Evolutionary conservation across 2,797 vertebrate species (phyloP).

Genomic region (Cynopterus sphinx): DNA sequence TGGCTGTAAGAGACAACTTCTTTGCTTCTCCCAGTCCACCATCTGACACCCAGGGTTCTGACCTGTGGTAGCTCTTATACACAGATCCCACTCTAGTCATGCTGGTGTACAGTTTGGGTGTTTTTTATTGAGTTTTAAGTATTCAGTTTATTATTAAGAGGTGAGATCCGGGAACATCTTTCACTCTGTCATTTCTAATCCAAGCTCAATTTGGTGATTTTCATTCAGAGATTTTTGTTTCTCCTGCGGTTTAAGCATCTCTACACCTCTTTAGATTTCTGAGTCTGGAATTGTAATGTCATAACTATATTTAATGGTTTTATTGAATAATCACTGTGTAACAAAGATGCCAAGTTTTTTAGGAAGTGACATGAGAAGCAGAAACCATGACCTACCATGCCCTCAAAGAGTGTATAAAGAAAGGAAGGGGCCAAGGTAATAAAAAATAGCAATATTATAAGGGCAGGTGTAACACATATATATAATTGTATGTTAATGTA

Average conservation of each 20-base stretch:
- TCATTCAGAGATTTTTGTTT: conserved; percentile 15
- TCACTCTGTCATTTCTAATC: too few species aligned
- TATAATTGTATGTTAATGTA: not conserved
- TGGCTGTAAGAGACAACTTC: too few species aligned
- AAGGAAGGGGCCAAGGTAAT: not conserved
- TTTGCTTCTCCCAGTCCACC: too few species aligned
- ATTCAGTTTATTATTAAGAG: too few species aligned
- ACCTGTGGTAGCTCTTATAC: too few species aligned
- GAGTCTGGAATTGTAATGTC: not conserved
- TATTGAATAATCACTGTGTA: not conserved
- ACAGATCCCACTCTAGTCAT: too few species aligned
- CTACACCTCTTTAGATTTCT: not conserved
- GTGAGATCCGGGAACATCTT: too few species aligned
- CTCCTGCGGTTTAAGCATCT: not conserved
- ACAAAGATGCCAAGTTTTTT: not conserved
- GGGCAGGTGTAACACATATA: not conserved
- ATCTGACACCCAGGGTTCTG: too few species aligned
- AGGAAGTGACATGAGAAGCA: not conserved
- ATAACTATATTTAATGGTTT: not conserved
- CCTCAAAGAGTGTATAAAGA: not conserved
- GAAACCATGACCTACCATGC: not conserved
- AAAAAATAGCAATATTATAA: not conserved
- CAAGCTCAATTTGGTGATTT: too few species aligned
- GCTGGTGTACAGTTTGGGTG: too few species aligned
- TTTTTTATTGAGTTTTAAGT: too few species aligned